A percentile compares a stretch with the other conserved stretches of the same genome.
Evolutionary conservation across 2,113 vertebrate species (phyloP).

Genomic region (Tiliqua scincoides): DNA sequence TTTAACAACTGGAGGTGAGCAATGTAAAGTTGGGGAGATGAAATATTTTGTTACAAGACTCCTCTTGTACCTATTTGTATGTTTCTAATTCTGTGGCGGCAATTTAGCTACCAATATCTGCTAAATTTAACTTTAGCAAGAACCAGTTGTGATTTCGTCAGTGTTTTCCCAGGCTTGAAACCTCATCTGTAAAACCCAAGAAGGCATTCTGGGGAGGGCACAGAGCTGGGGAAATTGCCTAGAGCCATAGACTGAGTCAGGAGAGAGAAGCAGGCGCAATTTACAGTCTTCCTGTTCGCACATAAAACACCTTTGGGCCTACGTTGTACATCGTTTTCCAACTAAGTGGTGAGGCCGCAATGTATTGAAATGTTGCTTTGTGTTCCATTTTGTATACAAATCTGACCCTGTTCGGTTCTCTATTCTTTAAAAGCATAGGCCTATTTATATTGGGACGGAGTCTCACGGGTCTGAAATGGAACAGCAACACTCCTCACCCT

Average conservation of each 20-base stretch:
- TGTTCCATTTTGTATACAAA: constrained; percentile 5
- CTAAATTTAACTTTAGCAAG: not conserved
- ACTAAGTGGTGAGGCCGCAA: constrained; percentile 5
- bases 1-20: too few relatives aligned
- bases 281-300: not conserved
- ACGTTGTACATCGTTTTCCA: not conserved
- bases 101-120: not conserved
- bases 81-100: not conserved
- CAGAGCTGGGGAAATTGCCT: not conserved
- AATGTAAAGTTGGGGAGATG: too few relatives aligned
- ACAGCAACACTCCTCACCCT: constrained; percentile 2
- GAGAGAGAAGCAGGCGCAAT: not conserved
- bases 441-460: constrained; percentile 13
- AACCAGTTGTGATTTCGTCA: not conserved
- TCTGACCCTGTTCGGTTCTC: constrained; percentile 14
- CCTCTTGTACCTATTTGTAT: not conserved
- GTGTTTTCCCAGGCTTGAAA: not conserved
- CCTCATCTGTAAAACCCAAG: not conserved
- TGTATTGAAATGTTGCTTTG: not conserved
- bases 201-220: not conserved
- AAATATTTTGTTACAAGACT: not conserved
- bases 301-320: not conserved
- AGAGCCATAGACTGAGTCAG: not conserved
- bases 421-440: constrained; percentile 16
- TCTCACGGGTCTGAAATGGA: not conserved